A percentile compares a stretch with the other conserved stretches of the same genome.
Conservation (phyloP, 2,797 vertebrate species). For the Pachyuromys duprasi region DNA sequence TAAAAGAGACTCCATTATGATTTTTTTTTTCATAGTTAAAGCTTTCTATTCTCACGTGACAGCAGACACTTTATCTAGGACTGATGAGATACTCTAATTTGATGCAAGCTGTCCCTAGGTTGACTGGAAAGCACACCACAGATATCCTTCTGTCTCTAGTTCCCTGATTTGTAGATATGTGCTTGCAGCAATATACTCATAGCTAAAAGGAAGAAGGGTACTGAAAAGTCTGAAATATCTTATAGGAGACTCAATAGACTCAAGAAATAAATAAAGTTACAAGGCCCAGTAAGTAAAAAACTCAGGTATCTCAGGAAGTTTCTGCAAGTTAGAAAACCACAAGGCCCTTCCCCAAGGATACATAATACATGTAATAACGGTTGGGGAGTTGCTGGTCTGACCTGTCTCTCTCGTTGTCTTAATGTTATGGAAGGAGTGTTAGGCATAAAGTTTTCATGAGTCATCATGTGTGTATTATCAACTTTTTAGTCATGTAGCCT, state of each 20-base stretch:
- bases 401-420: neutral
- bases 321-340: neutral
- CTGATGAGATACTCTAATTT: neutral
- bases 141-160: neutral
- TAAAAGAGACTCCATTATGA: neutral
- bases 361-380: neutral
- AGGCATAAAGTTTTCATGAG: neutral
- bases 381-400: neutral
- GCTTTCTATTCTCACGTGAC: neutral
- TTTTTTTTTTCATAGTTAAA: neutral
- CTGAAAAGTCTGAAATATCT: neutral
- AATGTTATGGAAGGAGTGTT: neutral
- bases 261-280: neutral
- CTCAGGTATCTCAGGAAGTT: neutral
- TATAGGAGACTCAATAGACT: neutral
- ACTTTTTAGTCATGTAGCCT: neutral
- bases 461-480: neutral
- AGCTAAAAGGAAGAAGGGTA: neutral
- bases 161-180: neutral
- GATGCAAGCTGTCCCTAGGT: neutral
- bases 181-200: too few relatives aligned
- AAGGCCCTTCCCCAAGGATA: neutral
- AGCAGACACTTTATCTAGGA: neutral
- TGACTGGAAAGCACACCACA: neutral
- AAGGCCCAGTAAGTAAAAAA: neutral